A percentile compares a stretch with the other conserved stretches of the same genome.
phyloP scores from a whole-genome alignment of 2,888 invertebrate species.

The Sarcophaga caerulescens region DNA sequence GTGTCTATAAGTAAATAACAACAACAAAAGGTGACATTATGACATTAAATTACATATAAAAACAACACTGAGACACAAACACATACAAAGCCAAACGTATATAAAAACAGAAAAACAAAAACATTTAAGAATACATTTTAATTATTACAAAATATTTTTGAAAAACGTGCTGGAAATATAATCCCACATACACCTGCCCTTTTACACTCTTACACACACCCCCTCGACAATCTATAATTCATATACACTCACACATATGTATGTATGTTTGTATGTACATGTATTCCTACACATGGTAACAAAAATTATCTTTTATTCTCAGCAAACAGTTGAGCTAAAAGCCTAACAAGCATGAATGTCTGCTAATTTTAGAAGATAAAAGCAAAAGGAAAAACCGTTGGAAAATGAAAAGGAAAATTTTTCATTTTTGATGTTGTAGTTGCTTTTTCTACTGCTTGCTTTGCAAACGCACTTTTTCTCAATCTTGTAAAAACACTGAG shows the following conservation, averaged over 20 bases:
- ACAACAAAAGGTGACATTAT: slow-evolving; percentile 43
- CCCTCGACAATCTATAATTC: background rate
- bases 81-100: background rate
- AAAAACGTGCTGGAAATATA: no score
- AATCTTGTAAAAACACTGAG: background rate
- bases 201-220: slow-evolving; percentile 39
- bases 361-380: background rate
- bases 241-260: slow-evolving; percentile 45
- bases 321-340: background rate
- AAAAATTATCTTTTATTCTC: background rate
- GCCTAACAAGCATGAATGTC: background rate
- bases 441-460: background rate
- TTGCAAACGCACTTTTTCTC: background rate
- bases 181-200: slow-evolving; percentile 38
- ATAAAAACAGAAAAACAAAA: background rate
- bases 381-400: background rate
- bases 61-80: background rate
- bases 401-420: background rate
- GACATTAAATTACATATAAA: slow-evolving; percentile 33
- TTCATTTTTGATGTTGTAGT: background rate
- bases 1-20: no score
- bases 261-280: slow-evolving; percentile 28
- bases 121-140: no score
- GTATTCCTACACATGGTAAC: background rate
- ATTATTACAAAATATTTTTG: no score